phyloP scores from a whole-genome alignment of 2,113 vertebrate genomes.

The Amazona guildingii region DNA sequence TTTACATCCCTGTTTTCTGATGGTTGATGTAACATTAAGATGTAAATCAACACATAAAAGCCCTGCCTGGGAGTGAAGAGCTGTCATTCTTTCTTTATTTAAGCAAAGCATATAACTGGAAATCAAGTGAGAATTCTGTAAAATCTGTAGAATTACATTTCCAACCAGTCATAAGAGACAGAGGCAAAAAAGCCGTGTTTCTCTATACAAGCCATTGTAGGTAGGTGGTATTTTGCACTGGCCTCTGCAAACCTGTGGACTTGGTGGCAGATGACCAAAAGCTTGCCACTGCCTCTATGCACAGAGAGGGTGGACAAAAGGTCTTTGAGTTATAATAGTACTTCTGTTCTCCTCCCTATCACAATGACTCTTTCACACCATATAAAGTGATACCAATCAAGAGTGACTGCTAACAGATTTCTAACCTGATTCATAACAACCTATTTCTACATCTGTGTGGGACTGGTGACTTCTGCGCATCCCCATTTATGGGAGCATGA shows the following conservation, averaged over 20 bases:
- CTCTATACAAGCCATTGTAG: neutral
- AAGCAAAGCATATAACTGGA: neutral
- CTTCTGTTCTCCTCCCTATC: neutral
- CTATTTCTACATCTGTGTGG: neutral
- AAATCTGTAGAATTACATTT: neutral
- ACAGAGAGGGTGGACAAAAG: neutral
- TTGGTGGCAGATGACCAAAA: neutral
- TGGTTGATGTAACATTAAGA: neutral
- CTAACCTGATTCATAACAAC: neutral
- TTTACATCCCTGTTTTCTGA: neutral
- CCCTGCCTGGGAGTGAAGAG: neutral
- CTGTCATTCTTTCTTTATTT: neutral
- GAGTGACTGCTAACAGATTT: neutral
- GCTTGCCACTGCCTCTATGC: neutral
- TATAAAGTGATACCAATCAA: neutral
- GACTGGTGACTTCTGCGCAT: neutral
- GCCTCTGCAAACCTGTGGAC: neutral
- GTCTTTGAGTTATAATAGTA: neutral
- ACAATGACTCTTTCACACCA: neutral
- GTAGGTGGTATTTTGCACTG: neutral
- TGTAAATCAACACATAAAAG: neutral
- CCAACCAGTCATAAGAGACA: neutral
- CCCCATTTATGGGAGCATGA: neutral
- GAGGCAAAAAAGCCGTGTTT: neutral
- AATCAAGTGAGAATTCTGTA: neutral